Conservation (phyloP, 2,113 vertebrate genomes). For the Heterotis niloticus region DNA sequence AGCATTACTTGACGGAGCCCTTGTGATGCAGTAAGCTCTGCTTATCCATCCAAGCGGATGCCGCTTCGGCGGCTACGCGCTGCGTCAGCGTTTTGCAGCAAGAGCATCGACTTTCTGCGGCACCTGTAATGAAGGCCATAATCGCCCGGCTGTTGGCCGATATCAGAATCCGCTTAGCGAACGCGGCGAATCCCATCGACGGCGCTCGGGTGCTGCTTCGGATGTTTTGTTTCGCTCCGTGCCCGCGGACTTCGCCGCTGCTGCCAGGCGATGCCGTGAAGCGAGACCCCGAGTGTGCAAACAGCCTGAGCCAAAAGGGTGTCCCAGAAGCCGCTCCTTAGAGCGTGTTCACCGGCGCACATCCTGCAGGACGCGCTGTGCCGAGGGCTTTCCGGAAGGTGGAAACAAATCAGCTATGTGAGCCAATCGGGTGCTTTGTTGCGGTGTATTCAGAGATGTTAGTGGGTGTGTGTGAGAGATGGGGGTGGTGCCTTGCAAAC, state of each 20-base stretch:
- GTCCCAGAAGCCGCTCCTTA: background rate
- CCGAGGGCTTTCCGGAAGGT: background rate
- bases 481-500: no score
- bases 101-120: slow-evolving; percentile 42
- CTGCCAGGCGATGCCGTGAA: background rate
- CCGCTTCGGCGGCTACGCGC: slow-evolving; percentile 30
- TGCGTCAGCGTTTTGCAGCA: slow-evolving; percentile 48
- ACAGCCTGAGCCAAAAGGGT: background rate
- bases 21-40: slow-evolving; percentile 19
- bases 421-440: no score
- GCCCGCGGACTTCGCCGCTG: background rate
- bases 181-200: slow-evolving; percentile 28
- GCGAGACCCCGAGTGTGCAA: background rate
- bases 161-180: slow-evolving; percentile 54
- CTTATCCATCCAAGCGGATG: slow-evolving; percentile 36
- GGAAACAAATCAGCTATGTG: no score
- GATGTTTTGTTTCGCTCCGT: background rate
- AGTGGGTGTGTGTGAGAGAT: no score
- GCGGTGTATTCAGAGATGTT: no score
- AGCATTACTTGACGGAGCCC: slow-evolving; percentile 27
- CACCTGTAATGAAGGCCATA: slow-evolving; percentile 53
- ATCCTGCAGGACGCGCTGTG: background rate
- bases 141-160: slow-evolving; percentile 49
- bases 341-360: background rate
- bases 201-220: slow-evolving; percentile 1